Conservation (phyloP, 1,140 invertebrate genomes). For the Macrobrachium nipponense region DNA sequence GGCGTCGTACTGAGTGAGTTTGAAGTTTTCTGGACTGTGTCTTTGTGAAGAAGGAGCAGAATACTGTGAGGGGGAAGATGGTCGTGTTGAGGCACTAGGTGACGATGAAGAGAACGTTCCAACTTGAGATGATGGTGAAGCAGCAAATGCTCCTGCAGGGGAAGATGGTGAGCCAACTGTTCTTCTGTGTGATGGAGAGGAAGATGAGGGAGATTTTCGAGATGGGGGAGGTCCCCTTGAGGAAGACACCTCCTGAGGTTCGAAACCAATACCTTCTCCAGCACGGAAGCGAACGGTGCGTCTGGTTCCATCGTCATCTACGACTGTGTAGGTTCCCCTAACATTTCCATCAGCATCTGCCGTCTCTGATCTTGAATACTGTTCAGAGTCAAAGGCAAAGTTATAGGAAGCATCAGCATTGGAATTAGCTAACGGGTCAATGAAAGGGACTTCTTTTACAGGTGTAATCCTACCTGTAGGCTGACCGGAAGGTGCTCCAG, state of each 20-base stretch:
- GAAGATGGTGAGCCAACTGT: constrained; percentile 29
- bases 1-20: constrained; percentile 38
- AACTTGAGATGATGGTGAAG: constrained; percentile 2
- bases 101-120: not conserved
- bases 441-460: too few species aligned
- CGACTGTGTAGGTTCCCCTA: too few species aligned
- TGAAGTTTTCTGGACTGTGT: not conserved
- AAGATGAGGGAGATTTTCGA: constrained; percentile 44
- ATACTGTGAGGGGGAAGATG: not conserved
- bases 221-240: constrained; percentile 38
- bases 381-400: too few species aligned
- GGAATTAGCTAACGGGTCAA: too few species aligned
- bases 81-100: not conserved
- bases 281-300: too few species aligned
- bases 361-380: too few species aligned
- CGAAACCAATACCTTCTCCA: too few species aligned
- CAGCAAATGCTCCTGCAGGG: constrained; percentile 7
- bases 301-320: too few species aligned
- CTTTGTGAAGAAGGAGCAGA: not conserved
- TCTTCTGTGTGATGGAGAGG: constrained; percentile 35
- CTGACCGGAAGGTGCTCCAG: too few species aligned
- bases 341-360: too few species aligned
- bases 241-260: constrained; percentile 44
- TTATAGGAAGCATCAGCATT: too few species aligned
- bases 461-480: too few species aligned